phyloP scores from a whole-genome alignment of 1,140 invertebrate species.

The Akabosia matsudoensis region DNA sequence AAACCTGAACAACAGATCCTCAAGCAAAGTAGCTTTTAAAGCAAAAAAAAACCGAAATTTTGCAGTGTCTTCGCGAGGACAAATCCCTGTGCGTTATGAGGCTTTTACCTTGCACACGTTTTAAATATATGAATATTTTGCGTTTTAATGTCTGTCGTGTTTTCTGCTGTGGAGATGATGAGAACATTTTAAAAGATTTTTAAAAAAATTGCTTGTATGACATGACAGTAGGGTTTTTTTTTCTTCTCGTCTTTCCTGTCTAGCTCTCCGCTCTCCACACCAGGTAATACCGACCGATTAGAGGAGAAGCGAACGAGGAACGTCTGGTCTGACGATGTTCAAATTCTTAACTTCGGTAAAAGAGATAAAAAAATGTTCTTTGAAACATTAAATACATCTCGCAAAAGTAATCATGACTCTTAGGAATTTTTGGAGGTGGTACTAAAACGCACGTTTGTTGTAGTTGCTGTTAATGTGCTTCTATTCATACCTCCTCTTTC shows the following conservation, averaged over 20 bases:
- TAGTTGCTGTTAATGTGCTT: not conserved
- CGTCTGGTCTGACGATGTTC: not conserved
- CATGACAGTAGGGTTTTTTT: conserved; percentile 10
- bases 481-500: too few species aligned
- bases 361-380: conserved; percentile 14
- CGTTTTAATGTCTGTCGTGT: not conserved
- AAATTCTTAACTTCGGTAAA: conserved; percentile 20
- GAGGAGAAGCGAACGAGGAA: not conserved
- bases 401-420: conserved; percentile 20
- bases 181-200: not conserved
- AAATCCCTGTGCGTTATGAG: too few species aligned
- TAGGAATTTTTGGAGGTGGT: conserved; percentile 3
- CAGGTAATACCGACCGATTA: not conserved
- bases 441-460: conserved; percentile 4
- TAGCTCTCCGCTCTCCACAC: not conserved
- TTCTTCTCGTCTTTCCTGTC: not conserved
- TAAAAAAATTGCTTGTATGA: conserved; percentile 8
- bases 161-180: not conserved
- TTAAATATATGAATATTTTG: not conserved
- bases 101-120: too few species aligned
- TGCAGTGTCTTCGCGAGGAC: too few species aligned
- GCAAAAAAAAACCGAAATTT: too few species aligned
- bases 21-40: too few species aligned
- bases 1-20: too few species aligned
- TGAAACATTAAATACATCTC: conserved; percentile 18